phyloP scores from a whole-genome alignment of 2,888 invertebrate species.

The Epistrophe eligans region DNA sequence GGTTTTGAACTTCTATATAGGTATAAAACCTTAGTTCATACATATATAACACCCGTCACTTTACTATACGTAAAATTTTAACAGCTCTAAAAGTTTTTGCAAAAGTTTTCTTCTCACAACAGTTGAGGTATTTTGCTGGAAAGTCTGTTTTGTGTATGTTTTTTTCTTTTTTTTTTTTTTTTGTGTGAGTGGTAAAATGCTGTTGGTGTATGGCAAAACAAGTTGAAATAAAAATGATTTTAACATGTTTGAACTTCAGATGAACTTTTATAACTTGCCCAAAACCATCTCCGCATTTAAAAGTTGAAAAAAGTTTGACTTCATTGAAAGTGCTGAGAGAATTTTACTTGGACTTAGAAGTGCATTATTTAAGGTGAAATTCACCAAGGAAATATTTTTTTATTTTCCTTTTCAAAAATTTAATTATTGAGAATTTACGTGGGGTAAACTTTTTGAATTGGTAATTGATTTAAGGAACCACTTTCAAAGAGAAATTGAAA shows the following conservation, averaged over 20 bases:
- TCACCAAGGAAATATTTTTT: neutral
- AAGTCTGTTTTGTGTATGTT: constrained; percentile 23
- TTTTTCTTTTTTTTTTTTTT: neutral
- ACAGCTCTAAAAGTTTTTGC: constrained; percentile 42
- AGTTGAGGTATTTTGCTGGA: constrained; percentile 19
- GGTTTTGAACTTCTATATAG: constrained; percentile 27
- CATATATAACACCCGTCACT: constrained; percentile 22
- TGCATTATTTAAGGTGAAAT: constrained; percentile 20
- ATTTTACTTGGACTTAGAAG: constrained; percentile 15
- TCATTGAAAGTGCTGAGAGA: constrained; percentile 43
- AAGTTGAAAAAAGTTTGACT: constrained; percentile 49
- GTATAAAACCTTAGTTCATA: neutral
- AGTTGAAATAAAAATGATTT: constrained; percentile 67
- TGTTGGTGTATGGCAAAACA: constrained; percentile 54
- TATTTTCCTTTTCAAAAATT: no score
- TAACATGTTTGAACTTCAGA: constrained; percentile 72
- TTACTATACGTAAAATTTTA: constrained; percentile 53
- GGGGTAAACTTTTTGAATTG: no score
- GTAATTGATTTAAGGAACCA: no score
- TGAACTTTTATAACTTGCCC: constrained; percentile 59
- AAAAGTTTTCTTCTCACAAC: constrained; percentile 25
- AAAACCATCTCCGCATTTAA: neutral
- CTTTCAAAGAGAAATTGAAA: no score
- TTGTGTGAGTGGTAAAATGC: constrained; percentile 22
- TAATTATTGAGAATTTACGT: no score